A percentile compares a stretch with the other conserved stretches of the same genome.
These are phyloP conservation scores for Platichthys flesus DNA, from an alignment of 2,113 vertebrate genomes.

Conservation along the genomic window DNA sequence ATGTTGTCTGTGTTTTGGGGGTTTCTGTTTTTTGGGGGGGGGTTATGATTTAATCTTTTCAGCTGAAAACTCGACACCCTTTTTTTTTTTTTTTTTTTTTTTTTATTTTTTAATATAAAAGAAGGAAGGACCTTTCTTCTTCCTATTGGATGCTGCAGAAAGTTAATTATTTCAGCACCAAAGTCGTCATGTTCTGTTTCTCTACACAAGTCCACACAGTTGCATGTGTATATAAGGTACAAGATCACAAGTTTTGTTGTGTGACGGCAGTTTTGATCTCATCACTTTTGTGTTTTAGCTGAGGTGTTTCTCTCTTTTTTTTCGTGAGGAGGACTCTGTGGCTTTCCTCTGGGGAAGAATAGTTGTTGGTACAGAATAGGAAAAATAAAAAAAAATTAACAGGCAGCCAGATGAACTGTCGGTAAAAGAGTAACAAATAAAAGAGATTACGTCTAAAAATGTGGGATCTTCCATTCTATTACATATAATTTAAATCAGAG, in stretches of 20 bases:
- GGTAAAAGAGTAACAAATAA: conserved; percentile 46
- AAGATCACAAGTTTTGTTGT: conserved; percentile 53
- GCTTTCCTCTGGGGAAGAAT: conserved; percentile 69
- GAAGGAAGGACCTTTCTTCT: conserved; percentile 58
- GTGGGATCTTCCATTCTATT: conserved; percentile 64
- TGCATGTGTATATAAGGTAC: conserved; percentile 81
- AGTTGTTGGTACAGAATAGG: conserved; percentile 50
- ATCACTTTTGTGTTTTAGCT: conserved; percentile 42
- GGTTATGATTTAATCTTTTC: neutral
- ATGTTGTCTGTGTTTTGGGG: conserved; percentile 8
- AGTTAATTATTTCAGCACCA: conserved; percentile 63
- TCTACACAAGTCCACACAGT: conserved; percentile 47
- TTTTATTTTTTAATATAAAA: conserved; percentile 26
- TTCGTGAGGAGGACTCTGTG: conserved; percentile 52
- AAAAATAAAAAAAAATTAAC: conserved; percentile 15
- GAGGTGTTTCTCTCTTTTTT: conserved; percentile 33
- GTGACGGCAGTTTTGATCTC: conserved; percentile 52
- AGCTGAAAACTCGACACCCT: conserved; percentile 19
- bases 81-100: conserved; percentile 5
- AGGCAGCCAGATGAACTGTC: conserved; percentile 53
- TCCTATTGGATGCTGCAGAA: conserved; percentile 46
- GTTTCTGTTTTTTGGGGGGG: neutral
- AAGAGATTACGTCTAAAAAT: conserved; percentile 60
- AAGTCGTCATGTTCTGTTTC: conserved; percentile 61
- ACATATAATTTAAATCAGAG: conserved; percentile 77